Base-by-base conservation (phyloP, 2,797 vertebrate genomes). In the Ispidina picta region DNA sequence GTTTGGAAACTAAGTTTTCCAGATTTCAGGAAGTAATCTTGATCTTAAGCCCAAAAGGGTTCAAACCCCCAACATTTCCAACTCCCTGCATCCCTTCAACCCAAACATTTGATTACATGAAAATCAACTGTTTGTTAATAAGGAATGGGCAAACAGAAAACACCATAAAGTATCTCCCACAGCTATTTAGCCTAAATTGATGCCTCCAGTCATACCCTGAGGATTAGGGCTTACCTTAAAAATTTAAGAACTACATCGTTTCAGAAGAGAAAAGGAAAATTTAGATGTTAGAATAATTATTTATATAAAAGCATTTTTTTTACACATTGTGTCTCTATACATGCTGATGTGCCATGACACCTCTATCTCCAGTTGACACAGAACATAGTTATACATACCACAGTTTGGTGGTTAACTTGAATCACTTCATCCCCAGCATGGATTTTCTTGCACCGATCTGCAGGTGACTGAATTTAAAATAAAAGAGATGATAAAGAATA, bases 331-430 rank as follows among this genome's bases (percentile, higher is more conserved):
- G 89, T 83, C 55, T 94, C 39, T 88, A 93, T 20, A 83, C 72
- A 96, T 96, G 81, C 41, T 89, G 66, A 89, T 51, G 86, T 91
- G 88, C 88, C 89, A 94, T 77, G 44, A 91, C 85, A 95, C 19
- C 83, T 84, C 81, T 87, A 94, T 83, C 95, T 97, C 96, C 97
- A 97, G 96, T 70, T 91, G 96, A 98, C 96, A 97, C 91, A 97
- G 96, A 98, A 98, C 83, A 95, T 96, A 97, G 82, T 96, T 94
- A 97, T 98, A 98, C 98, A 97, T 97, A 99, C 99, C 99, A 99
- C 99, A 94, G 99, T 99, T 98, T 99, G 99, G 97, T 99, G 99
- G 97, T 99, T 99, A 97, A 99, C 99, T 98, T 99, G 99, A 96
- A 99, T 99, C 97, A 99, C 99, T 98, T 99, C 99, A 98, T 99